Evolutionary conservation across 2,888 invertebrate species (phyloP), one percentile per base, ranked within the genome.

Genomic region (Ischnus inquisitorius): DNA sequence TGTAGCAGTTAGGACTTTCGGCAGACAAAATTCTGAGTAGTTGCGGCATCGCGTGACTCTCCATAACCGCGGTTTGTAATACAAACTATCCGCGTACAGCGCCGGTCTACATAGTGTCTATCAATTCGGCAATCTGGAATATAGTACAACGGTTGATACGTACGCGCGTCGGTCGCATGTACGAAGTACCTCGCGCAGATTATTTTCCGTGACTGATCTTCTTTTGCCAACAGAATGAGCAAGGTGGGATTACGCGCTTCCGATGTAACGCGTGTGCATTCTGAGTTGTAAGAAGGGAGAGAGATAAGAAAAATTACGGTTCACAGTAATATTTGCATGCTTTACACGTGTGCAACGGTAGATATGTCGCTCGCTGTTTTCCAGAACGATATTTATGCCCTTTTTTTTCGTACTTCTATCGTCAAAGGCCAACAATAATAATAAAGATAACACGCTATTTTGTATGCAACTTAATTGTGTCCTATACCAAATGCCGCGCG

Each of bases 41-140:
- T 78, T 82, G 72, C 78, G 74, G 78, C 75, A 72, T 82, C 82
- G 82, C 72, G 80, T 80, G 80, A 83, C 76, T 64, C 75, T 3
- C 39, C 41, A 25, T 60, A 60, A 41, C 34, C 28, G 51, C 46
- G 54, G 67, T 79, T 83, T 65, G 68, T 46, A 69, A 75, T 75
- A 43, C 75, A 22, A 68, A 67, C 71, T 80, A 69, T 57, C 25
- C 19, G 34, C 76, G 43, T 39, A 51, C 64, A 64, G 19, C 62
- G 10, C 68, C 51, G 62, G 14, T 43, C n/a, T 57, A 60, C 67
- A 54, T 46, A 57, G 46, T 64, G 41, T 39, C 5, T 71, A 69
- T 71, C 76, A 71, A 77, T 82, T 43, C 16, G 41, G 71, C 71
- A 65, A 77, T 82, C 71, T 57, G 22, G 8, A 57, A 64, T 76